Conservation (phyloP, 2,888 invertebrate genomes). For the Apodemia zela region DNA sequence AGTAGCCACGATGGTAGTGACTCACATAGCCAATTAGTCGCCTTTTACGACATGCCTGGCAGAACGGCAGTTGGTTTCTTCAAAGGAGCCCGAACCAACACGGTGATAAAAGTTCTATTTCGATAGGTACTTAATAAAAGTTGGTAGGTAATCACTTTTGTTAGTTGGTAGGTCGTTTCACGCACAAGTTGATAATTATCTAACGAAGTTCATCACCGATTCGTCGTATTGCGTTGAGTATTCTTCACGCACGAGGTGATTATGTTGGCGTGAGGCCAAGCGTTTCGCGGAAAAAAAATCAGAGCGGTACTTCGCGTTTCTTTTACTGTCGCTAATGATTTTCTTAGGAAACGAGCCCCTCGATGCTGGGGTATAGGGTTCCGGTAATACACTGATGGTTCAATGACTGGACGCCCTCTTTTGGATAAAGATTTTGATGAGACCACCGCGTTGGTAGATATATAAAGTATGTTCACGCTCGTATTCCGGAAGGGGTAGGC, state of each 20-base stretch:
- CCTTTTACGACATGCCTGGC: no score
- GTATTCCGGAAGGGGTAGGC: no score
- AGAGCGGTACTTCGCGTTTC: conserved; percentile 32
- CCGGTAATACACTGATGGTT: conserved; percentile 26
- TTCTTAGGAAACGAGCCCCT: conserved; percentile 28
- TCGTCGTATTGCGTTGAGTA: conserved; percentile 17
- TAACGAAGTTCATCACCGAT: conserved; percentile 16
- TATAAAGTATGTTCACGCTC: no score
- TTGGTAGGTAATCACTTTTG: no score
- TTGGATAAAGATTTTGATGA: neutral
- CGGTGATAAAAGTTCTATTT: no score
- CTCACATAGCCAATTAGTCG: no score
- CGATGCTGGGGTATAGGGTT: conserved; percentile 28
- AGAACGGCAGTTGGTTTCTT: no score
- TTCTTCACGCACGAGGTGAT: conserved; percentile 20
- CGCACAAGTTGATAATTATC: neutral
- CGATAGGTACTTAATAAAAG: no score
- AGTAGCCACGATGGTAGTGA: no score
- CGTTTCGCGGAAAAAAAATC: conserved; percentile 32
- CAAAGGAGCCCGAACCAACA: no score
- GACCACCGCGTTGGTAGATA: no score
- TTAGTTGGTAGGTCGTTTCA: neutral
- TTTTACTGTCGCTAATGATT: conserved; percentile 33
- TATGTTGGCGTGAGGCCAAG: conserved; percentile 41
- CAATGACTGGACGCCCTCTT: conserved; percentile 22